Percentiles rank a stretch among this genome's conserved stretches.
Evolutionary conservation across 2,888 invertebrate genomes (phyloP).

Genomic region (Zeuzera pyrina): DNA sequence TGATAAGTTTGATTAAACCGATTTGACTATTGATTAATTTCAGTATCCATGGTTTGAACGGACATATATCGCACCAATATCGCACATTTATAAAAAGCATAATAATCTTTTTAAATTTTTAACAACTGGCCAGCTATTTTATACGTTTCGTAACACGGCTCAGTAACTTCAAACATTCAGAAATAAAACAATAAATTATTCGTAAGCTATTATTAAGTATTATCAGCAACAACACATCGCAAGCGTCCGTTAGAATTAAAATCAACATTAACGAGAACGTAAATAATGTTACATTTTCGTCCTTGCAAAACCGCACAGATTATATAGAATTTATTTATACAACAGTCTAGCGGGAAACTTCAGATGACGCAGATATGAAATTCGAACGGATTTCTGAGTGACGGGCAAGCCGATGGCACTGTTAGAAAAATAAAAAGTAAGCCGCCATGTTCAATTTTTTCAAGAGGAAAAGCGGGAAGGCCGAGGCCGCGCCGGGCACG

Average conservation of each 20-base stretch:
- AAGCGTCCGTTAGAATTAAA: conserved; percentile 1
- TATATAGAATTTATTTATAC: conserved; percentile 17
- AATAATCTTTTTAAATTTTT: too few species aligned
- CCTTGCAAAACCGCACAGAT: background rate
- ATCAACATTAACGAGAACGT: background rate
- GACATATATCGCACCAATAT: too few species aligned
- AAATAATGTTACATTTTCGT: background rate
- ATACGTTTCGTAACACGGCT: too few species aligned
- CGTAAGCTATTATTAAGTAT: too few species aligned
- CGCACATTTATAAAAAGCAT: too few species aligned
- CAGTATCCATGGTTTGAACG: too few species aligned
- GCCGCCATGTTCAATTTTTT: conserved; percentile 63
- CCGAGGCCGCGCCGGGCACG: conserved; percentile 30
- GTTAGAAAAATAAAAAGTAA: too few species aligned
- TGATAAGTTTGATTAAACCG: too few species aligned
- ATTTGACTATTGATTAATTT: too few species aligned
- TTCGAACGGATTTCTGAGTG: conserved; percentile 25
- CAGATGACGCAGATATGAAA: conserved; percentile 40
- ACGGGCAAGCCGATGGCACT: too few species aligned
- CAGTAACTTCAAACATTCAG: background rate
- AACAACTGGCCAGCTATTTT: too few species aligned
- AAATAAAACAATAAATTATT: background rate
- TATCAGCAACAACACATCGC: conserved; percentile 16
- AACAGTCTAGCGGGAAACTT: conserved; percentile 32
- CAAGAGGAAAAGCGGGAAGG: conserved; percentile 61